phyloP scores from a whole-genome alignment of 1,140 invertebrate genomes.

The Alviniconcha marisindica region DNA sequence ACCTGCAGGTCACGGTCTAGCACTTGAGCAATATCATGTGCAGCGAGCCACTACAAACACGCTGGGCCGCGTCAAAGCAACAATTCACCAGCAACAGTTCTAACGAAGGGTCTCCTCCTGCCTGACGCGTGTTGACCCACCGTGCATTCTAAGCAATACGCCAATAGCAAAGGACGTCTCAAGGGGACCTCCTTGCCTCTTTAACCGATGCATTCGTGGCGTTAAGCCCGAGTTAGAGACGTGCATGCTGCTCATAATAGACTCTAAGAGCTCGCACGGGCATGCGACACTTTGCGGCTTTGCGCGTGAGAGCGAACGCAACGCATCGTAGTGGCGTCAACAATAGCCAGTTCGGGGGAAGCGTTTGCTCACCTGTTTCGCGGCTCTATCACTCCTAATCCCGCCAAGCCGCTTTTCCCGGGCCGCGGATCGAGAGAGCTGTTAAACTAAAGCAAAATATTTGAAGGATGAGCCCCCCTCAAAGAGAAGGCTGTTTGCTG shows the following conservation, averaged over 20 bases:
- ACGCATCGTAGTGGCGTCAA: slow-evolving; percentile 15
- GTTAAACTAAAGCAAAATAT: slow-evolving; percentile 42
- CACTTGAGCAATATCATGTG: no score
- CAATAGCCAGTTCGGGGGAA: not conserved
- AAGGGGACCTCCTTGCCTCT: no score
- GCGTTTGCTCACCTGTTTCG: slow-evolving; percentile 39
- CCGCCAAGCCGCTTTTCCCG: slow-evolving; percentile 19
- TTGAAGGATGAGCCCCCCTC: slow-evolving; percentile 36
- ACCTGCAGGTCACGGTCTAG: no score
- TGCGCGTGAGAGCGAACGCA: slow-evolving; percentile 20
- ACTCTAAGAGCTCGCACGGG: slow-evolving; percentile 1
- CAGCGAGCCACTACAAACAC: no score
- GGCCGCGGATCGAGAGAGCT: slow-evolving; percentile 31
- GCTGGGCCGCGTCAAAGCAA: no score
- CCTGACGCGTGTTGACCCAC: no score
- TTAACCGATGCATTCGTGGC: not conserved
- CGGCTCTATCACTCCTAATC: slow-evolving; percentile 15
- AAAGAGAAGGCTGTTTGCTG: slow-evolving; percentile 33
- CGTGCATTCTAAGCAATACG: no score
- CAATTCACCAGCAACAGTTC: no score
- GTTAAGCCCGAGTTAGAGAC: slow-evolving; percentile 12
- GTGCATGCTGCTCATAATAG: not conserved
- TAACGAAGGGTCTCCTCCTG: no score
- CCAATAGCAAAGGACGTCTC: no score
- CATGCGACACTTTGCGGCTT: slow-evolving; percentile 23